phyloP scores from a whole-genome alignment of 1,140 invertebrate species.

The Drosophila sturtevanti region DNA sequence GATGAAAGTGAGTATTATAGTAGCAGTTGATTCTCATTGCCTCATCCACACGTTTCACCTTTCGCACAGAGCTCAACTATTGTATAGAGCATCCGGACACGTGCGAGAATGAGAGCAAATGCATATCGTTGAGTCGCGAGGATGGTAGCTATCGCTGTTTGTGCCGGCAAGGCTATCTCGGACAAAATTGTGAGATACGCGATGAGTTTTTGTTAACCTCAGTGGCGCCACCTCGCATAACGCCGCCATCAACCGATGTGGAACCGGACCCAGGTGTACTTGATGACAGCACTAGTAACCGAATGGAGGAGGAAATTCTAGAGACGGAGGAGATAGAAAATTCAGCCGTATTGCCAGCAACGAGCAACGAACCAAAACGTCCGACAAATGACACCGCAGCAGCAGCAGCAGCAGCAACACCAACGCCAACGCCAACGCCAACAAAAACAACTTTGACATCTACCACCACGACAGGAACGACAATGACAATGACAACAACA shows the following conservation, averaged over 20 bases:
- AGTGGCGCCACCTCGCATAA: slow-evolving; percentile 82
- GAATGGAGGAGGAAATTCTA: background rate
- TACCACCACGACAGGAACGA: slow-evolving; percentile 8
- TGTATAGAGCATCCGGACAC: slow-evolving; percentile 88
- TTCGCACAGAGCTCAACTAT: slow-evolving; percentile 87
- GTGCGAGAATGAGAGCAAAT: slow-evolving; percentile 91
- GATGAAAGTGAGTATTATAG: slow-evolving; percentile 87
- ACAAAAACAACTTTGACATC: background rate
- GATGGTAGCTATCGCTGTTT: slow-evolving; percentile 89
- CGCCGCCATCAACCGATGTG: slow-evolving; percentile 54
- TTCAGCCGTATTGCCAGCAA: slow-evolving; percentile 30
- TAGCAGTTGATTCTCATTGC: background rate
- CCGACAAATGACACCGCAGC: slow-evolving; percentile 48
- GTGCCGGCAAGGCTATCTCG: slow-evolving; percentile 85
- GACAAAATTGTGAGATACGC: slow-evolving; percentile 85
- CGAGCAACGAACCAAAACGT: slow-evolving; percentile 41
- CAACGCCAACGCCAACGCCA: slow-evolving; percentile 8
- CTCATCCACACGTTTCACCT: background rate
- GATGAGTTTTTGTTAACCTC: slow-evolving; percentile 81
- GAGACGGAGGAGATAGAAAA: background rate
- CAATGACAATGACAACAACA: background rate
- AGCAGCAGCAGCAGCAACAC: slow-evolving; percentile 12
- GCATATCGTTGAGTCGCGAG: slow-evolving; percentile 89
- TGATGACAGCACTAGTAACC: slow-evolving; percentile 37
- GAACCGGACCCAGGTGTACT: slow-evolving; percentile 35